Conservation (phyloP, 2,113 vertebrate genomes). For the Camelus bactrianus region DNA sequence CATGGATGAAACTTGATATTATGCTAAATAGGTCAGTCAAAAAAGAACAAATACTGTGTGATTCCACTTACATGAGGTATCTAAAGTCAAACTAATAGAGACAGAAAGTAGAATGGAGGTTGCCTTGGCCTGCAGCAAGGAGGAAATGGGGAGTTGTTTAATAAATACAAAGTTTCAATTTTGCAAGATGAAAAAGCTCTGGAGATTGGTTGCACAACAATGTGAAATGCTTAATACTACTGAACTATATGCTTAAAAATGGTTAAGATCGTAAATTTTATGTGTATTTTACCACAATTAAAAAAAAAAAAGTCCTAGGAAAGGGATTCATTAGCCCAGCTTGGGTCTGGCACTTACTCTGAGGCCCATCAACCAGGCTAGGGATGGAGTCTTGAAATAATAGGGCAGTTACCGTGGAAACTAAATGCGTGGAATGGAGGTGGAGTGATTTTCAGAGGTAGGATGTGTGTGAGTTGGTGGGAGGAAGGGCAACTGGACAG, state of each 20-base stretch:
- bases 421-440: not conserved
- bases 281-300: not conserved
- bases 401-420: conserved; percentile 27
- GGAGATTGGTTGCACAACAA: not conserved
- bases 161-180: not conserved
- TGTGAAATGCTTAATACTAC: not conserved
- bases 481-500: not conserved
- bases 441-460: not conserved
- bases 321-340: not conserved
- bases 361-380: not conserved
- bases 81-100: not conserved
- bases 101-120: not conserved
- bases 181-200: not conserved
- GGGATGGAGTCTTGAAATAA: not conserved
- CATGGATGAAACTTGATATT: not conserved
- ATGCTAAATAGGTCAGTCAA: not conserved
- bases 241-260: conserved; percentile 7
- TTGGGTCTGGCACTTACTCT: not conserved
- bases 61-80: not conserved
- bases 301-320: not conserved
- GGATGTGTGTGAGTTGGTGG: not conserved
- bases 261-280: not conserved
- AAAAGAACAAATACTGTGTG: not conserved
- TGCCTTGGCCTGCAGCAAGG: not conserved
- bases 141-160: not conserved